phyloP scores from a whole-genome alignment of 2,113 vertebrate species.

The Porphyrio hochstetteri region DNA sequence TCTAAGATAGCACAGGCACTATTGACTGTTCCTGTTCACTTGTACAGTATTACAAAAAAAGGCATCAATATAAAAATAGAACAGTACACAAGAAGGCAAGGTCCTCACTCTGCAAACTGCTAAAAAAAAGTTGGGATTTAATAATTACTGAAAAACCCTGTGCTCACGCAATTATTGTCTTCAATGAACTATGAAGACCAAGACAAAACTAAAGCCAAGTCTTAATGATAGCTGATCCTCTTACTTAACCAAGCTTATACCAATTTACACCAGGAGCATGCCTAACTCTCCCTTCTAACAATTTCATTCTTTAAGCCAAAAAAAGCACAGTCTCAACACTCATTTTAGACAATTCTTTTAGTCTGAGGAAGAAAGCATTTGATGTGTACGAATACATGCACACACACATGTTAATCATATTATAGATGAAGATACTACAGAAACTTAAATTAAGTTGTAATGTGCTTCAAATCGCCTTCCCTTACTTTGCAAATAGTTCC shows the following conservation, averaged over 20 bases:
- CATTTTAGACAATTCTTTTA: background rate
- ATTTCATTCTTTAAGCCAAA: background rate
- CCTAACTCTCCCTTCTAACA: background rate
- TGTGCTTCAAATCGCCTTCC: background rate
- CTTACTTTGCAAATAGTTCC: background rate
- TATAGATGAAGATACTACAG: background rate
- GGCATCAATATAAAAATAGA: background rate
- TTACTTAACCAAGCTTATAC: background rate
- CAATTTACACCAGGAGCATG: background rate
- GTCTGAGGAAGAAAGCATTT: background rate
- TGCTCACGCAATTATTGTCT: background rate
- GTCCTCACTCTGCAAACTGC: background rate
- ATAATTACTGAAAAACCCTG: background rate
- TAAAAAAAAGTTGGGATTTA: background rate
- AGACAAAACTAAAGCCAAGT: background rate
- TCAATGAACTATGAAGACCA: background rate
- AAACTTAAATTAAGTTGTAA: background rate
- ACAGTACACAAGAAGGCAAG: background rate
- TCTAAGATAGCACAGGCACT: background rate
- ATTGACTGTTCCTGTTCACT: background rate
- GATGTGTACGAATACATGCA: background rate
- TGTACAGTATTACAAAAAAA: background rate
- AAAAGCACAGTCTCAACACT: background rate
- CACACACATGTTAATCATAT: rapidly evolving
- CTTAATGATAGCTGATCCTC: background rate